Evolutionary conservation across 2,113 vertebrate genomes (phyloP).

Genomic region (Urocynchramus pylzowi): DNA sequence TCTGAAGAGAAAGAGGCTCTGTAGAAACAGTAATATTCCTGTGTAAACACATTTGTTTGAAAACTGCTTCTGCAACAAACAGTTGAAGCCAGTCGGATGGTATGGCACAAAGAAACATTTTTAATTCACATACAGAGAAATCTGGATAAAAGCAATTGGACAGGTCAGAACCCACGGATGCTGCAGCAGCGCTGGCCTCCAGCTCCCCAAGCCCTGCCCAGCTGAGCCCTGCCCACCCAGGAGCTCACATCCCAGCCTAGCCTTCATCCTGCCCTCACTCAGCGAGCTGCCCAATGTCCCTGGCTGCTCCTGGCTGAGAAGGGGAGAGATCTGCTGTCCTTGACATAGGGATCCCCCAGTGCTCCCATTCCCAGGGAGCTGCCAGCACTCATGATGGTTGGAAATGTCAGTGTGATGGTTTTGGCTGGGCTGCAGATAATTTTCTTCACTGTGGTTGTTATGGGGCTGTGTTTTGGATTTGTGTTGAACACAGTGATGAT

Average conservation of each 20-base stretch:
- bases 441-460: background rate
- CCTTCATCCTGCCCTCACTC: fast-evolving
- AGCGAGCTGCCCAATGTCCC: background rate
- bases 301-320: background rate
- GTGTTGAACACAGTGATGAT: background rate
- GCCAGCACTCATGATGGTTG: background rate
- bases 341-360: background rate
- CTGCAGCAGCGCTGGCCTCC: background rate
- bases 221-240: fast-evolving
- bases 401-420: background rate
- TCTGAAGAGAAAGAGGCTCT: no score
- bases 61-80: no score
- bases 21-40: no score
- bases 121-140: no score
- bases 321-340: background rate
- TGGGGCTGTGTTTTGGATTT: background rate
- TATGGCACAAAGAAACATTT: no score
- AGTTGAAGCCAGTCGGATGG: no score
- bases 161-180: fast-evolving
- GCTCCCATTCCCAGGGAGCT: background rate
- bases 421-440: background rate
- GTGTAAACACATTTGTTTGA: no score
- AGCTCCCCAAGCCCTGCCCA: background rate
- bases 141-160: no score
- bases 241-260: no score